Percentiles rank a stretch among this genome's conserved stretches.
Conservation (phyloP, 2,113 vertebrate genomes). For the Isichthys henryi region DNA sequence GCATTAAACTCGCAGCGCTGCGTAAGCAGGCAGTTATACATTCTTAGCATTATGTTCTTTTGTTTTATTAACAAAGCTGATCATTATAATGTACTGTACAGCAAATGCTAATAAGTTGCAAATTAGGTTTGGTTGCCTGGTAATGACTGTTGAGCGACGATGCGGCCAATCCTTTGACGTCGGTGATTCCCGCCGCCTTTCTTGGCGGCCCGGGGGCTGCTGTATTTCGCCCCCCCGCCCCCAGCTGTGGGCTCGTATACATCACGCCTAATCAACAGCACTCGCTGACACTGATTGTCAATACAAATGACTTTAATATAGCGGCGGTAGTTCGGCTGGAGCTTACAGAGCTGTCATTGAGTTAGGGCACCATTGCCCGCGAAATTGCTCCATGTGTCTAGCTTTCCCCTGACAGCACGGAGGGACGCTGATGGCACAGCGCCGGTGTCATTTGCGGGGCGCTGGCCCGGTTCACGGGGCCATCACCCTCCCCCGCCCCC, state of each 20-base stretch:
- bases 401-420: conserved; percentile 56
- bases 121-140: conserved; percentile 36
- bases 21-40: conserved; percentile 40
- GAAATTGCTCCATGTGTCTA: conserved; percentile 55
- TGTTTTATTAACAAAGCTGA: conserved; percentile 48
- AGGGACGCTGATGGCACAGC: conserved; percentile 56
- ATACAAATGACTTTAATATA: conserved; percentile 62
- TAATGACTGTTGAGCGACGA: conserved; percentile 48
- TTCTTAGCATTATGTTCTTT: conserved; percentile 38
- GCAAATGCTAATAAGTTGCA: conserved; percentile 42
- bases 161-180: conserved; percentile 19
- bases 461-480: conserved; percentile 24
- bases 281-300: conserved; percentile 45
- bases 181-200: conserved; percentile 38
- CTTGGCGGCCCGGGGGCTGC: conserved; percentile 42
- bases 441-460: conserved; percentile 39
- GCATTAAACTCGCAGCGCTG: conserved; percentile 23
- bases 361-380: conserved; percentile 47
- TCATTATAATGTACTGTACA: conserved; percentile 36
- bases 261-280: conserved; percentile 45
- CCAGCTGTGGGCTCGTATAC: conserved; percentile 43
- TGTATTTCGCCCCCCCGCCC: conserved; percentile 35
- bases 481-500: background rate
- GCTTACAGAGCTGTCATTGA: conserved; percentile 46
- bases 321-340: conserved; percentile 47